Evolutionary conservation across 2,888 invertebrate genomes (phyloP).

Genomic region (Netelia inedita): DNA sequence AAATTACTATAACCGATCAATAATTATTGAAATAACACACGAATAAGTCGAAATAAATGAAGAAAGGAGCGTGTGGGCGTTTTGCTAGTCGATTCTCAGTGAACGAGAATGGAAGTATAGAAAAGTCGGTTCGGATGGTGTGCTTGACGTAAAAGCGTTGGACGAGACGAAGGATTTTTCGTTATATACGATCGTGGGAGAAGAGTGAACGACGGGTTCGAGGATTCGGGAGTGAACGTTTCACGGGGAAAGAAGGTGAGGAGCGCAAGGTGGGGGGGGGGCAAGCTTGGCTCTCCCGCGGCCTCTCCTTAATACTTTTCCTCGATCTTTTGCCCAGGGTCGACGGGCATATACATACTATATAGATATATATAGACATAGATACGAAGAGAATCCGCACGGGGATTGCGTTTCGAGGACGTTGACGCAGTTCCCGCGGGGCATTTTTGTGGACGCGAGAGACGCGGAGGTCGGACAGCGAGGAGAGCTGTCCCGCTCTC

Average conservation of each 20-base stretch:
- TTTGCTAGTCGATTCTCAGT: neutral
- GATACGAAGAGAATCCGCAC: slow-evolving; percentile 52
- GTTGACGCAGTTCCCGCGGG: slow-evolving; percentile 84
- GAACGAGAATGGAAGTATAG: slow-evolving; percentile 19
- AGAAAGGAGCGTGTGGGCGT: slow-evolving; percentile 9
- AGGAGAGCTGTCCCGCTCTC: slow-evolving; percentile 55
- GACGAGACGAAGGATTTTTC: slow-evolving; percentile 51
- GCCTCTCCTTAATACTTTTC: slow-evolving; percentile 46
- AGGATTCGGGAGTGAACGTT: slow-evolving; percentile 66
- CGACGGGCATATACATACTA: slow-evolving; percentile 33
- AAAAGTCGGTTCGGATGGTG: slow-evolving; percentile 33
- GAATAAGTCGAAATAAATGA: neutral
- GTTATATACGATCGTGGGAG: slow-evolving; percentile 34
- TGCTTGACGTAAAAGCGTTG: slow-evolving; percentile 36
- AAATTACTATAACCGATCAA: too few species aligned
- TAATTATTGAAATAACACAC: too few species aligned
- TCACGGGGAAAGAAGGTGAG: slow-evolving; percentile 65
- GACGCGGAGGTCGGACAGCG: slow-evolving; percentile 65
- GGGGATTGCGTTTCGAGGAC: slow-evolving; percentile 75
- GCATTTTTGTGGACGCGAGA: slow-evolving; percentile 82
- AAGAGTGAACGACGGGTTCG: slow-evolving; percentile 61
- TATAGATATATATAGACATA: neutral
- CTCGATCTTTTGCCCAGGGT: slow-evolving; percentile 59
- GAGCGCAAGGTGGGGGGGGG: slow-evolving; percentile 54
- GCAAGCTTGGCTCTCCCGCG: slow-evolving; percentile 48